A percentile compares a stretch with the other conserved stretches of the same genome.
Evolutionary conservation across 2,888 invertebrate species (phyloP).

Genomic region (Neuroscelio doddi): DNA sequence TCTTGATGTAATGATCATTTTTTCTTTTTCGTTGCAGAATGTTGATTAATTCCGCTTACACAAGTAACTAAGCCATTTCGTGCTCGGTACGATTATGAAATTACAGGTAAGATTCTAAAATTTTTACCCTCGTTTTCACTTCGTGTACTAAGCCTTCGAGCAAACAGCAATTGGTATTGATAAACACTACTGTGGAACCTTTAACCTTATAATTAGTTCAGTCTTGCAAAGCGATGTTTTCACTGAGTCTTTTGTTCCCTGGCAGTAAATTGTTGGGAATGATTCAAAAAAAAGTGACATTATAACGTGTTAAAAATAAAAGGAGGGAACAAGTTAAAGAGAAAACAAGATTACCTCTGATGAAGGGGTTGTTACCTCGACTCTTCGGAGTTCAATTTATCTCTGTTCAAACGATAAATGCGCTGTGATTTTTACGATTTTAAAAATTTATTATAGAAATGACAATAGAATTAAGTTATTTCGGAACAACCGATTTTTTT

Average conservation of each 20-base stretch:
- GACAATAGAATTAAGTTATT: too few species aligned
- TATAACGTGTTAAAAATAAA: slow-evolving; percentile 5
- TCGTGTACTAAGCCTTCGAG: background rate
- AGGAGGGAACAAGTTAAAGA: background rate
- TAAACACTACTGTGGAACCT: slow-evolving; percentile 21
- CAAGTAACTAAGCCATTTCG: slow-evolving; percentile 26
- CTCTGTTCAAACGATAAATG: slow-evolving; percentile 1
- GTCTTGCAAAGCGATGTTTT: slow-evolving; percentile 25
- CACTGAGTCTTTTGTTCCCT: slow-evolving; percentile 22
- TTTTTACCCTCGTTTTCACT: slow-evolving; percentile 10
- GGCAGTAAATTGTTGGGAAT: slow-evolving; percentile 14
- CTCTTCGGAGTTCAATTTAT: background rate
- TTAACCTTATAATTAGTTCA: slow-evolving; percentile 33
- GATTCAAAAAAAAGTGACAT: slow-evolving; percentile 16
- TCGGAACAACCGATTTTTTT: too few species aligned
- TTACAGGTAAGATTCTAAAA: slow-evolving; percentile 25
- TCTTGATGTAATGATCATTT: background rate
- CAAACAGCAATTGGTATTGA: slow-evolving; percentile 28
- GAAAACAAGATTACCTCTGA: slow-evolving; percentile 2
- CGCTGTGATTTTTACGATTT: background rate
- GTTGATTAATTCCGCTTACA: slow-evolving; percentile 18
- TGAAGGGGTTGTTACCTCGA: background rate
- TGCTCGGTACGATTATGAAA: slow-evolving; percentile 33
- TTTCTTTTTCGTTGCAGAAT: slow-evolving; percentile 24
- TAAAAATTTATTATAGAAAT: too few species aligned